Evolutionary conservation across 2,797 vertebrate species (phyloP).

Genomic region (Falco peregrinus): DNA sequence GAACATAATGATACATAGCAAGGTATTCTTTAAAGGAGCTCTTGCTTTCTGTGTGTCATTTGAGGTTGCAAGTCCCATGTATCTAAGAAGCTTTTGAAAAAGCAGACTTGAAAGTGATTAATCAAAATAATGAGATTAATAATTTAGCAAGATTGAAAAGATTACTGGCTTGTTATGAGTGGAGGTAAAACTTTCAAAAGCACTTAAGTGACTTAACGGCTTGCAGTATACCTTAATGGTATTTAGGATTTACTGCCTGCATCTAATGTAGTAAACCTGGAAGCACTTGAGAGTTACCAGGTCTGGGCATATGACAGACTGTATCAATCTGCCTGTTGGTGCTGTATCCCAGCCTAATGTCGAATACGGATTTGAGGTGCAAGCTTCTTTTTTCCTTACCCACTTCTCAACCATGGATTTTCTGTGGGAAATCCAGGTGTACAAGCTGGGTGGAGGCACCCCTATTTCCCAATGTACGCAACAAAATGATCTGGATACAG

Average conservation of each 20-base stretch:
- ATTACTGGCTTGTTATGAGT: background rate
- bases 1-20: background rate
- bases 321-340: background rate
- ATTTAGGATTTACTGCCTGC: background rate
- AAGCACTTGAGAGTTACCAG: background rate
- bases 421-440: background rate
- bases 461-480: rapidly evolving
- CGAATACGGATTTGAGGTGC: background rate
- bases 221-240: background rate
- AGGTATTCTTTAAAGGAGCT: background rate
- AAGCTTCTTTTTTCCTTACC: background rate
- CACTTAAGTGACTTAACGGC: background rate
- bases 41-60: background rate
- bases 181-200: background rate
- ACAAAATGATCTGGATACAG: background rate
- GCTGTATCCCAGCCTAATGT: background rate
- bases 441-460: background rate
- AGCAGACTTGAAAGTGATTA: background rate
- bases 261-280: background rate
- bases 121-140: background rate
- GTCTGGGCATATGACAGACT: background rate
- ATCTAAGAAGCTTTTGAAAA: background rate
- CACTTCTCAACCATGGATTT: background rate
- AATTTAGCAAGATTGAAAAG: background rate
- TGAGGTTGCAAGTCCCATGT: background rate